phyloP scores from a whole-genome alignment of 2,888 invertebrate genomes.

The Drosophila birchii region DNA sequence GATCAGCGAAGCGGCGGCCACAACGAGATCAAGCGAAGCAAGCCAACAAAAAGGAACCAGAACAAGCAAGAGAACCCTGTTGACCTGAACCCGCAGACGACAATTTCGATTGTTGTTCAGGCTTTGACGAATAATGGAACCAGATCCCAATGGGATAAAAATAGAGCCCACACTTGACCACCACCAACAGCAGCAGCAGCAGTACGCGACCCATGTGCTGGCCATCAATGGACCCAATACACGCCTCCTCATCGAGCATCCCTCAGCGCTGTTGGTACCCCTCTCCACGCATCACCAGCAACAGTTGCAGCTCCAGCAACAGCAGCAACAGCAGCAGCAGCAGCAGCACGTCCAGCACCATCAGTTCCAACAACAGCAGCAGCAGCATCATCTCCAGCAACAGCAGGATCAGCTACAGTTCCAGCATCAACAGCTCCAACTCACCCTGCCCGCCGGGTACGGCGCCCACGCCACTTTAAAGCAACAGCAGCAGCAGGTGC shows the following conservation, averaged over 20 bases:
- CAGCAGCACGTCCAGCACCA: conserved; percentile 73
- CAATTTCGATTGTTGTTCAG: conserved; percentile 80
- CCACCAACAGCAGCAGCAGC: conserved; percentile 78
- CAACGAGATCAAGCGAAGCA: conserved; percentile 10
- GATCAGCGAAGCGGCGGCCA: conserved; percentile 31
- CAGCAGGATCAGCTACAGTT: conserved; percentile 74
- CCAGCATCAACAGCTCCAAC: conserved; percentile 79
- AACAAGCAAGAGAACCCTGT: background rate
- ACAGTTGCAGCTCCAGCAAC: conserved; percentile 63
- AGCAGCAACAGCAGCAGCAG: conserved; percentile 72
- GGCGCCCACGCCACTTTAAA: conserved; percentile 34
- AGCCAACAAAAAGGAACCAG: background rate
- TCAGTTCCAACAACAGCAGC: conserved; percentile 68
- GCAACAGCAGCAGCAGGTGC: conserved; percentile 59
- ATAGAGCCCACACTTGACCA: conserved; percentile 84
- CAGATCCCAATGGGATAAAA: conserved; percentile 85
- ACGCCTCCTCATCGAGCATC: conserved; percentile 83
- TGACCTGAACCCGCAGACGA: conserved; percentile 56
- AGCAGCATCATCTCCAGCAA: conserved; percentile 74
- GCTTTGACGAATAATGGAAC: conserved; percentile 83
- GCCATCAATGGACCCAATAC: conserved; percentile 84
- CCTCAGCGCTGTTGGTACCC: conserved; percentile 82
- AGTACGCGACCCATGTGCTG: conserved; percentile 83
- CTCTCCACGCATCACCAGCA: conserved; percentile 76
- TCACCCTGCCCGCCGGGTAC: conserved; percentile 72